These are phyloP conservation scores for Heliocidaris tuberculata DNA, from an alignment of 35 echinoderm and acorn worm species.

Conservation along the genomic window DNA sequence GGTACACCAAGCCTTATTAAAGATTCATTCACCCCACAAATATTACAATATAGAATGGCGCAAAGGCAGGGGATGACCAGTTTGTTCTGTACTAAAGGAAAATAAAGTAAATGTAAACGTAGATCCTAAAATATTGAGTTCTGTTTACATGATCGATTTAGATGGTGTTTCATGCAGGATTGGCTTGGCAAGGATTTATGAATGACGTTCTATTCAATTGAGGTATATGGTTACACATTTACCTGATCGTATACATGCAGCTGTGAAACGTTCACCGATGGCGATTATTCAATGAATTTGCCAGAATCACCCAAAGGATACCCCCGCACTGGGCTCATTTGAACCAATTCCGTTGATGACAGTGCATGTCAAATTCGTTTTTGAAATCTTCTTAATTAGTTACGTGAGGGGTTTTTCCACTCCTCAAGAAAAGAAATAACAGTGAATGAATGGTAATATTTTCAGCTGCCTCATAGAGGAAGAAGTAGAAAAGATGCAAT, in stretches of 20 bases:
- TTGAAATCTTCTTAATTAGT: background rate
- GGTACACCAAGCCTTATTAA: too few species aligned
- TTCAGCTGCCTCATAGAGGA: background rate
- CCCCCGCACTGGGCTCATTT: background rate
- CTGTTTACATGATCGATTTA: too few species aligned
- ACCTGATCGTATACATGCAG: background rate
- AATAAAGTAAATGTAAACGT: too few species aligned
- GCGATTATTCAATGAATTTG: background rate
- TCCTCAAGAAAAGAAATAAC: background rate
- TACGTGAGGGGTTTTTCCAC: background rate
- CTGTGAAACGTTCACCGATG: background rate
- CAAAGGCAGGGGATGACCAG: too few species aligned
- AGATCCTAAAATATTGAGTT: too few species aligned
- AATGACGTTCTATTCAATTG: background rate
- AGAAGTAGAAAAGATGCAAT: background rate
- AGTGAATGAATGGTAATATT: background rate
- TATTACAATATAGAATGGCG: too few species aligned
- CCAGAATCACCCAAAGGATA: background rate
- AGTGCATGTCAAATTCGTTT: background rate
- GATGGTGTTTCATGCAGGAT: background rate
- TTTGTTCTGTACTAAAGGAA: too few species aligned
- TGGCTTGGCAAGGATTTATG: background rate
- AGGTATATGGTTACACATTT: background rate
- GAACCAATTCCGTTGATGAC: background rate
- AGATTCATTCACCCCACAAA: too few species aligned